Evolutionary conservation across 2,113 vertebrate genomes (phyloP).

Genomic region (Rafetus swinhoei): DNA sequence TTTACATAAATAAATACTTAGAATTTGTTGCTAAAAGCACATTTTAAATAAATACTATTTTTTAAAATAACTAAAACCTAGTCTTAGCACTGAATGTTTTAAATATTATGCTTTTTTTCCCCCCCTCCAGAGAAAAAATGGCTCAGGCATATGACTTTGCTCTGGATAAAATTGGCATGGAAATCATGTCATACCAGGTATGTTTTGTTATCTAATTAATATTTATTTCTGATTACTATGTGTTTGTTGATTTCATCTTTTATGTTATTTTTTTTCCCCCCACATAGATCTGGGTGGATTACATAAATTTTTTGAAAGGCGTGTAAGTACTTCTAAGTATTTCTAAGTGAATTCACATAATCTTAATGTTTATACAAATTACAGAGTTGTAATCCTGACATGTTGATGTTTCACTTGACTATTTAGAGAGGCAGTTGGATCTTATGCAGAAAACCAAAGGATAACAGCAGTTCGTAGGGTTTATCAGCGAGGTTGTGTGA

Average conservation of each 20-base stretch:
- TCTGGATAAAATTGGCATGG: constrained; percentile 99
- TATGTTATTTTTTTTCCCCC: constrained; percentile 64
- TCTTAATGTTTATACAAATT: constrained; percentile 53
- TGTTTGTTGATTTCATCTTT: constrained; percentile 26
- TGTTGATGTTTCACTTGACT: constrained; percentile 63
- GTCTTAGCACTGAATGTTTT: constrained; percentile 53
- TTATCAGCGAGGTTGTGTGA: constrained; percentile 98
- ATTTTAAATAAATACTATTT: constrained; percentile 52
- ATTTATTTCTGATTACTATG: constrained; percentile 15
- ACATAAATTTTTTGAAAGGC: constrained; percentile 99
- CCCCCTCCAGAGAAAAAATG: constrained; percentile 94
- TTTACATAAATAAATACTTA: not conserved
- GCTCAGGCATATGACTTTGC: constrained; percentile 99
- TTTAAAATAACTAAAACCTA: constrained; percentile 31
- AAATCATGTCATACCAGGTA: constrained; percentile 99
- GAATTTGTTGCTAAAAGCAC: constrained; percentile 25
- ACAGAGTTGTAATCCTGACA: constrained; percentile 43
- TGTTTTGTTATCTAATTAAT: constrained; percentile 33
- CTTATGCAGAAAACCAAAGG: constrained; percentile 97
- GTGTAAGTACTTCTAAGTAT: constrained; percentile 88
- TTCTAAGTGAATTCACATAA: constrained; percentile 3
- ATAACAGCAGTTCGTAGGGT: constrained; percentile 98
- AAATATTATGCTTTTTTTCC: constrained; percentile 58
- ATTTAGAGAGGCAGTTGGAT: constrained; percentile 95
- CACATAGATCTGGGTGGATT: constrained; percentile 98